These are phyloP conservation scores for Caretta caretta DNA, from an alignment of 2,113 vertebrate species.

Conservation along the genomic window DNA sequence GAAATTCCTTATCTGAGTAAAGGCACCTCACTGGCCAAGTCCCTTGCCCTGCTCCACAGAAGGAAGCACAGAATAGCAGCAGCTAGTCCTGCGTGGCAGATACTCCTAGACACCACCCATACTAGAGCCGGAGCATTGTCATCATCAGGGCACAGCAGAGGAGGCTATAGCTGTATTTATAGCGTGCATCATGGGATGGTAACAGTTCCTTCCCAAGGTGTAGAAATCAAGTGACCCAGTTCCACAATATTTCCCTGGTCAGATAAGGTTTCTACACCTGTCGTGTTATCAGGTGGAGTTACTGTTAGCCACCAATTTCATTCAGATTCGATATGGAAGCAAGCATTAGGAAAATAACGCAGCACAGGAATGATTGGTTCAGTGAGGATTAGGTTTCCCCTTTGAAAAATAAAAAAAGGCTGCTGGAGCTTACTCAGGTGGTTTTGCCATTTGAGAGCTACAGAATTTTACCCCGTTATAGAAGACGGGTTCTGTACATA, in stretches of 20 bases:
- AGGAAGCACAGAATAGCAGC: neutral
- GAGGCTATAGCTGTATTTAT: neutral
- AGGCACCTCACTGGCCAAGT: neutral
- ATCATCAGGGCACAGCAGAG: neutral
- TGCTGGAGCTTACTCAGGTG: neutral
- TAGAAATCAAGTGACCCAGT: neutral
- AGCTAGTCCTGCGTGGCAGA: neutral
- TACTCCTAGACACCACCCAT: neutral
- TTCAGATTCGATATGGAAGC: neutral
- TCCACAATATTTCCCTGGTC: neutral
- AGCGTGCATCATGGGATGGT: neutral
- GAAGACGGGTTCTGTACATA: neutral
- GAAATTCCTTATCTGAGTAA: neutral
- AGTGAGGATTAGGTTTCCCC: neutral
- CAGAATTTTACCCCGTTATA: neutral
- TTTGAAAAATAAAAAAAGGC: neutral
- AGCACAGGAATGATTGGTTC: neutral
- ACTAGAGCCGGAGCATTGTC: neutral
- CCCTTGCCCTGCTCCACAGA: neutral
- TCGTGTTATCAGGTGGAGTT: neutral
- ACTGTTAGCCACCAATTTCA: neutral
- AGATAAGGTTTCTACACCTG: neutral
- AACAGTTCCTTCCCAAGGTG: neutral
- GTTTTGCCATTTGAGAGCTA: neutral
- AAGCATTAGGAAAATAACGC: neutral